phyloP scores from a whole-genome alignment of 1,140 invertebrate species.

The Nomia melanderi region DNA sequence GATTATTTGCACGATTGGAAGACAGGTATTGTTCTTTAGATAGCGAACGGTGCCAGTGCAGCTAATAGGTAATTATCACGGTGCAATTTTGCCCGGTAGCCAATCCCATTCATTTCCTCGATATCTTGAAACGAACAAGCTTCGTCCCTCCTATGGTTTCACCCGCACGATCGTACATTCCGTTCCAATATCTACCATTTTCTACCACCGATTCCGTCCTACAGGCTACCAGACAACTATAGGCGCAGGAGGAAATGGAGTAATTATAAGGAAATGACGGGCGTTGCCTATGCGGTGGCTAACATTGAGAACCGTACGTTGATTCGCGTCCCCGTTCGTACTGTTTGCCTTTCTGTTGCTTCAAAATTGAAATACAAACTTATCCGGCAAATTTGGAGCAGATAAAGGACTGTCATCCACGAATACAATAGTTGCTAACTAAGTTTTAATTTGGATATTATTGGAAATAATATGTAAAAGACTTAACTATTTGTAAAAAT shows the following conservation, averaged over 20 bases:
- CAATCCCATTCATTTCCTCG: conserved; percentile 78
- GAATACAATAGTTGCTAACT: background rate
- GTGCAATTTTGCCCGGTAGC: conserved; percentile 69
- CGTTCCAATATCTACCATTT: conserved; percentile 68
- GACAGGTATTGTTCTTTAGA: conserved; percentile 55
- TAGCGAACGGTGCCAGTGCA: conserved; percentile 54
- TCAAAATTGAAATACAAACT: conserved; percentile 27
- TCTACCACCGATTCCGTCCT: conserved; percentile 72
- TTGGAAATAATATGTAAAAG: no score
- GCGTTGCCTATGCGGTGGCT: conserved; percentile 73
- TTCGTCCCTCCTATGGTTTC: conserved; percentile 38
- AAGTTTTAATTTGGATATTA: no score
- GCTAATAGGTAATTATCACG: conserved; percentile 77
- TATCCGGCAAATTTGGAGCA: background rate
- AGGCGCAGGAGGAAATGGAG: conserved; percentile 73
- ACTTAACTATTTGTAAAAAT: no score
- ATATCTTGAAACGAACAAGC: conserved; percentile 71
- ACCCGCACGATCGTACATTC: conserved; percentile 51
- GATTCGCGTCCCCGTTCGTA: conserved; percentile 43
- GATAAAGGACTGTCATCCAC: background rate
- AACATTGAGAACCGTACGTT: conserved; percentile 57
- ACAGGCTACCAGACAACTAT: conserved; percentile 44
- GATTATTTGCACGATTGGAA: conserved; percentile 36
- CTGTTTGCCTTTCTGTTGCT: conserved; percentile 36
- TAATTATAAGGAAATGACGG: conserved; percentile 79